Conservation (phyloP, 2,113 vertebrate genomes). For the Tylochromis polylepis region DNA sequence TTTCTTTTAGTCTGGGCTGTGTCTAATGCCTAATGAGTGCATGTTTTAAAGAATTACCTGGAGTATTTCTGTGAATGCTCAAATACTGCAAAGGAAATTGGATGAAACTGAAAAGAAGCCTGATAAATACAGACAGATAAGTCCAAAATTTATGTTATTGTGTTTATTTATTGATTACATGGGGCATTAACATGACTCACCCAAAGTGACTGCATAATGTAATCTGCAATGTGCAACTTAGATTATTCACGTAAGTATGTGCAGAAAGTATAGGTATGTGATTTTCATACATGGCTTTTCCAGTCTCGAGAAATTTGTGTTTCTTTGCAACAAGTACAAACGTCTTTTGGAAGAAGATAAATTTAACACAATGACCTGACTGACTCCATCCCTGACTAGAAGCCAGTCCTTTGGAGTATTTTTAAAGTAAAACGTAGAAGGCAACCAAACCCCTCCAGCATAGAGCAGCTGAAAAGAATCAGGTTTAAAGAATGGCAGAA, state of each 20-base stretch:
- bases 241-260: neutral
- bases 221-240: neutral
- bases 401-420: neutral
- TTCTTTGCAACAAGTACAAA: neutral
- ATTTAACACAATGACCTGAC: neutral
- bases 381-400: neutral
- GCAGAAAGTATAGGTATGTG: neutral
- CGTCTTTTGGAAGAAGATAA: neutral
- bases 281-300: neutral
- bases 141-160: neutral
- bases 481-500: neutral
- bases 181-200: neutral
- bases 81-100: neutral
- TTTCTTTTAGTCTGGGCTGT: neutral
- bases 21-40: neutral
- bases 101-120: neutral
- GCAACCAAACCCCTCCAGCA: neutral
- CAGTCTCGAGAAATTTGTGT: neutral
- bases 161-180: neutral
- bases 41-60: neutral
- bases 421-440: neutral
- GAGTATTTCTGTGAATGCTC: neutral
- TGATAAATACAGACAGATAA: neutral
- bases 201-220: rapidly evolving
- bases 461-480: neutral